Evolutionary conservation across 35 echinoderm and acorn worm genomes (phyloP).

Genomic region (Patiria miniata): DNA sequence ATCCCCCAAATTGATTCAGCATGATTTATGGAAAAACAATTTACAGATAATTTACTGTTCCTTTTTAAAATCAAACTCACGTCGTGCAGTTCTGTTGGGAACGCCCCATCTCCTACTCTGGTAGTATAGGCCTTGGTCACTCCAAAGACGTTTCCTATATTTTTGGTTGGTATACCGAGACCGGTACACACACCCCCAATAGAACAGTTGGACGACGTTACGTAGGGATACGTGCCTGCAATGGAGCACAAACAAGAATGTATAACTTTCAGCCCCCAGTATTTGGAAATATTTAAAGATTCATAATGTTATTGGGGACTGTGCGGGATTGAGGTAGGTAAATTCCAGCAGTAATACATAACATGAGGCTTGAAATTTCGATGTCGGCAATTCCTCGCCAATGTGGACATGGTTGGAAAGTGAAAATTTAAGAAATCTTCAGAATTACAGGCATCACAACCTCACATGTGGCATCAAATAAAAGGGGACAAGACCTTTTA

Average conservation of each 20-base stretch:
- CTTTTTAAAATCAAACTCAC: conserved; percentile 53
- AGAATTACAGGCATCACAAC: too few species aligned
- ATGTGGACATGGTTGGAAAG: too few species aligned
- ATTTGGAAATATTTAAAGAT: not conserved
- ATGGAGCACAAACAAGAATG: not conserved
- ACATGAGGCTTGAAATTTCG: not conserved
- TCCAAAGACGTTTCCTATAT: conserved; percentile 86
- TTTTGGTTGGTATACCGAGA: conserved; percentile 80
- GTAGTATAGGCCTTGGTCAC: conserved; percentile 97
- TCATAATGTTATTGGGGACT: not conserved
- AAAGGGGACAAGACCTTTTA: too few species aligned
- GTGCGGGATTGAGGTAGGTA: too few species aligned
- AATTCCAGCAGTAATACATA: not conserved
- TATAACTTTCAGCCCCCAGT: not conserved
- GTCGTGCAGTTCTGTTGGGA: conserved; percentile 88
- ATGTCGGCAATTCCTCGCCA: too few species aligned
- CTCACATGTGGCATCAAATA: too few species aligned
- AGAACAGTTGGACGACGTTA: conserved; percentile 94
- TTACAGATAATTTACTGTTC: too few species aligned
- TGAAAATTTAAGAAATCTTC: too few species aligned
- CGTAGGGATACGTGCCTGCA: conserved; percentile 95
- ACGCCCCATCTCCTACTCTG: conserved; percentile 87
- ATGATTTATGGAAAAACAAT: too few species aligned
- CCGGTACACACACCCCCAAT: conserved; percentile 97
- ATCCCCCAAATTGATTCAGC: too few species aligned